Base-by-base conservation (phyloP, 1,140 invertebrate species). In the Pinna nobilis region DNA sequence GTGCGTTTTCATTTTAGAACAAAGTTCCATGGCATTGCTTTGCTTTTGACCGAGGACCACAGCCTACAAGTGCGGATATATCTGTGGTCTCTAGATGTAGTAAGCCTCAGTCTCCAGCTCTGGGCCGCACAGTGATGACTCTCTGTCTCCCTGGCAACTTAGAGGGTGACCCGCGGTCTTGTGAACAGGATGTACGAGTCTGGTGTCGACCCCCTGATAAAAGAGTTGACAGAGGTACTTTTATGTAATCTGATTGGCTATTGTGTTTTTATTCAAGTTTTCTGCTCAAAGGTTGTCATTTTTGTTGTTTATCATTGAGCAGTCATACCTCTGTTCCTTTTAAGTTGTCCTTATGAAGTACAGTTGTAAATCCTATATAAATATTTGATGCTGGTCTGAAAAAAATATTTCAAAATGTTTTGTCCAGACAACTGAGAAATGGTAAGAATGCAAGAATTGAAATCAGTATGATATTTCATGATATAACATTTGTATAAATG, bases 21-120 rank as follows among this genome's bases (percentile, higher is more conserved):
- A 70, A 74, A 39, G 61, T 70, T 9, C 61, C 78, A 1, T 84
- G 80, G 82, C 78, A 81, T 61, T 78, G 78, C 41, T 84, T 82
- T 60, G 70, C 73, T 6, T 84, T 84, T 70, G 82, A 82, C 37
- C 64, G 67, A 37, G 35, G 35, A 25, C 59, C 39, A 23, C 33
- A 67, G 4, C 51, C 57, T 2, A 70, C 39, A 18, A 15, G 50
- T 23, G 66, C 59, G 4, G 77, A 84, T 37, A 37, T 79, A 9
- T 82, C 80, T 33, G 53, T 82, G 30, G 74, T 82, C 55, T 82
- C 82, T 11, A 47, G 74, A 13, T 66, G 65, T 28, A 77, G 47
- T 50, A 55, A 76, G 13, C 82, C 76, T 5, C 64, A 68, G 32
- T 75, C 74, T 1, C 72, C 73, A 49, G 72, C 75, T 5, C 72